Percentiles rank a stretch among this genome's conserved stretches.
phyloP scores from a whole-genome alignment of 1,140 invertebrate genomes.

The Ephestia elutella region DNA sequence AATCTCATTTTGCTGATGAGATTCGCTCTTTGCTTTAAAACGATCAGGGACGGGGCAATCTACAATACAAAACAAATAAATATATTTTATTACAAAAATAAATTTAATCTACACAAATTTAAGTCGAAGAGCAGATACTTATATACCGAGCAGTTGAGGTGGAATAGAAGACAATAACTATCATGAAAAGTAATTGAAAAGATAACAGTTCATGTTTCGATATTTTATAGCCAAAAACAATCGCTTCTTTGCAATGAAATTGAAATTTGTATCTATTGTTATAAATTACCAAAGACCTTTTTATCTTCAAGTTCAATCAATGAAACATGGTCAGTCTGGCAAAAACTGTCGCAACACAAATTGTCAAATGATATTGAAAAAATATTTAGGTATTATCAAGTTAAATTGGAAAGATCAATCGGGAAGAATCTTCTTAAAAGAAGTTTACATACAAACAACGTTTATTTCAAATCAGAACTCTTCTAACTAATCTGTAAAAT shows the following conservation, averaged over 20 bases:
- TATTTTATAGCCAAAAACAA: too few species aligned
- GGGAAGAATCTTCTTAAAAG: too few species aligned
- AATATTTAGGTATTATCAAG: not conserved
- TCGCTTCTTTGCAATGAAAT: too few species aligned
- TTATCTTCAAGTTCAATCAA: too few species aligned
- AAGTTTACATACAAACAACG: constrained; percentile 33
- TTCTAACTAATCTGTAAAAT: constrained; percentile 59
- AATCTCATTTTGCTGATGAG: constrained; percentile 32
- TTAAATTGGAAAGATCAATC: constrained; percentile 12
- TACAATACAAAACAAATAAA: constrained; percentile 4
- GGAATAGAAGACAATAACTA: too few species aligned
- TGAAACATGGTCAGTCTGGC: too few species aligned
- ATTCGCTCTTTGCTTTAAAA: constrained; percentile 10
- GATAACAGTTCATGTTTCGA: too few species aligned
- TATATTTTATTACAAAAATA: constrained; percentile 11
- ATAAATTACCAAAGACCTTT: too few species aligned
- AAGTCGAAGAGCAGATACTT: too few species aligned
- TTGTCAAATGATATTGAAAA: not conserved
- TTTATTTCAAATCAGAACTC: constrained; percentile 38
- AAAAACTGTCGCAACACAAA: not conserved
- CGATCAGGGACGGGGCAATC: constrained; percentile 14
- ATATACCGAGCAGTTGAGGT: too few species aligned
- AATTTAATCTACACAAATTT: constrained; percentile 6
- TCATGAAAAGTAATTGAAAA: too few species aligned
- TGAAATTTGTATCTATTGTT: too few species aligned